These are phyloP conservation scores for Peromyscus leucopus DNA, from an alignment of 2,113 vertebrate genomes.

Conservation along the genomic window DNA sequence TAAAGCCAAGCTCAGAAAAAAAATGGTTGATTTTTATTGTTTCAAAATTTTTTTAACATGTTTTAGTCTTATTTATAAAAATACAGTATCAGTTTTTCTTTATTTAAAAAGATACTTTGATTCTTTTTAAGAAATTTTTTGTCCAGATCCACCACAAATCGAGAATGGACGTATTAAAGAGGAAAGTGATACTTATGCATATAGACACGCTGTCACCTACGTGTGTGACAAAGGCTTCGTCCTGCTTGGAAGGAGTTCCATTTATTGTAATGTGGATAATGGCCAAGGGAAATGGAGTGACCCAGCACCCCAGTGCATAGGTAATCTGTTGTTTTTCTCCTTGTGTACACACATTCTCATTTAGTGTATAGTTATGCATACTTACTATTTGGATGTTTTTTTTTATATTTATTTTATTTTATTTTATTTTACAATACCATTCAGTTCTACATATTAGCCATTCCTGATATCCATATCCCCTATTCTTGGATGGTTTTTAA, in stretches of 20 bases:
- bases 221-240: not conserved
- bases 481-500: not conserved
- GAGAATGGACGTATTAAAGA: not conserved
- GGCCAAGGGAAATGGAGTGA: conserved; percentile 52
- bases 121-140: conserved; percentile 70
- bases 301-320: conserved; percentile 51
- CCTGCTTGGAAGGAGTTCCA: not conserved
- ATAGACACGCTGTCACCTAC: conserved; percentile 6
- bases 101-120: conserved; percentile 16
- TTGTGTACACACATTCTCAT: not conserved
- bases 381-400: not conserved
- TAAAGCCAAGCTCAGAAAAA: conserved; percentile 27
- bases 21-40: not conserved
- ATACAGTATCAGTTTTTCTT: not conserved
- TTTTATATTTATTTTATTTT: no score
- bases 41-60: not conserved
- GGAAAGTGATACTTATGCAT: not conserved
- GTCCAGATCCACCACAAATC: conserved; percentile 57
- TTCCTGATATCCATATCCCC: no score
- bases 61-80: conserved; percentile 47
- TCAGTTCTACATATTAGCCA: no score
- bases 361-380: not conserved
- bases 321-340: conserved; percentile 26
- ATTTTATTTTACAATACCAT: no score
- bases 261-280: not conserved